A percentile compares a stretch with the other conserved stretches of the same genome.
These are phyloP conservation scores for Drosophila bocki DNA, from an alignment of 1,140 invertebrate species.

Conservation along the genomic window DNA sequence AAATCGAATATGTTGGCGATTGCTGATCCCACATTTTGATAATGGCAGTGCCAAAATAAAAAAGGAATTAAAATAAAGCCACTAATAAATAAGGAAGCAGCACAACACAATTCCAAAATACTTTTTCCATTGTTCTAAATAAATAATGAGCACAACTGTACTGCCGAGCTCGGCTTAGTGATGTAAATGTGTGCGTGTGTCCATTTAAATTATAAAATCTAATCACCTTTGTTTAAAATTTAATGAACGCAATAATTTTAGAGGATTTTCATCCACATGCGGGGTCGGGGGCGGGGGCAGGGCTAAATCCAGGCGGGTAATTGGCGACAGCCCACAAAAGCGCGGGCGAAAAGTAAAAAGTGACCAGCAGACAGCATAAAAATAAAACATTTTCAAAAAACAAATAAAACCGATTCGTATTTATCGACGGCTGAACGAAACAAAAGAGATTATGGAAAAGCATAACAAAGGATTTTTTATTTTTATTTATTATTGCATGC, in stretches of 20 bases:
- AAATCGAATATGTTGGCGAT: constrained; percentile 45
- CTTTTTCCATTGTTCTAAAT: constrained; percentile 73
- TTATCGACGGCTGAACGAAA: constrained; percentile 54
- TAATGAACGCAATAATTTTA: constrained; percentile 82
- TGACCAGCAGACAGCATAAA: constrained; percentile 40
- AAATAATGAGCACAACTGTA: constrained; percentile 78
- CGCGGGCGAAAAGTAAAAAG: constrained; percentile 18
- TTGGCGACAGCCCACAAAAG: constrained; percentile 55
- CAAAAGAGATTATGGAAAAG: constrained; percentile 38
- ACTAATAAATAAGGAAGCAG: constrained; percentile 69
- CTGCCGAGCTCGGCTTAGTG: constrained; percentile 29
- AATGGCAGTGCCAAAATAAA: constrained; percentile 33
- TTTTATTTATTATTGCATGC: constrained; percentile 75
- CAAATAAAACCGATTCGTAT: constrained; percentile 78
- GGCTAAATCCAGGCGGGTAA: constrained; percentile 26
- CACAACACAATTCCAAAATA: constrained; percentile 56
- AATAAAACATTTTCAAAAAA: constrained; percentile 67
- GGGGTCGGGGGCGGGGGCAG: background rate
- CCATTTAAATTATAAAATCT: constrained; percentile 76
- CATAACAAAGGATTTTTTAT: constrained; percentile 63
- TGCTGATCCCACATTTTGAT: constrained; percentile 65
- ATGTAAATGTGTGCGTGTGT: constrained; percentile 36
- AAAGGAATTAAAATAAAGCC: constrained; percentile 49
- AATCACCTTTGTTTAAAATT: constrained; percentile 84
- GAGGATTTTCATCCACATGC: constrained; percentile 59